A percentile compares a stretch with the other conserved stretches of the same genome.
These are phyloP conservation scores for Ictalurus punctatus DNA, from an alignment of 2,113 vertebrate species.

Conservation along the genomic window DNA sequence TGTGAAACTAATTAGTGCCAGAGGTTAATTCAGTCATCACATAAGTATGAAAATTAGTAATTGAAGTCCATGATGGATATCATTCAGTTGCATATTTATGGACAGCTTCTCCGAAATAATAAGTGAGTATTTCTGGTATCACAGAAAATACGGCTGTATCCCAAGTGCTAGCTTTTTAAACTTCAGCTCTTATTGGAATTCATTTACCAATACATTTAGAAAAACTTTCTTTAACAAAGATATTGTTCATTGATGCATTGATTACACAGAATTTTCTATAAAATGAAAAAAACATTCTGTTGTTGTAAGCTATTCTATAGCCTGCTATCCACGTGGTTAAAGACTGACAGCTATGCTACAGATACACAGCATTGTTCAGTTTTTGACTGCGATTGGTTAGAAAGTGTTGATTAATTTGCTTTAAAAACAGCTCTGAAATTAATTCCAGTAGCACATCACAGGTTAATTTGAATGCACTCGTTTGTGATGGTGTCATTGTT, in stretches of 20 bases:
- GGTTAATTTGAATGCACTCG: not conserved
- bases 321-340: not conserved
- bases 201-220: not conserved
- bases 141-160: not conserved
- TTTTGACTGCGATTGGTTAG: not conserved
- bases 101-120: not conserved
- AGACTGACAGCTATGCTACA: not conserved
- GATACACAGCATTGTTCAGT: not conserved
- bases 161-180: not conserved
- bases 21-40: conserved; percentile 72
- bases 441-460: not conserved
- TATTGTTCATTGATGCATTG: not conserved
- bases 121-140: not conserved
- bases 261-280: not conserved
- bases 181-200: not conserved
- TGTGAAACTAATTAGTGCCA: conserved; percentile 76
- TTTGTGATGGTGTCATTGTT: not conserved
- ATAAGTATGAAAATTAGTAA: conserved; percentile 65
- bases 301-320: not conserved
- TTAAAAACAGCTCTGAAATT: not conserved
- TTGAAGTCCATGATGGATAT: conserved; percentile 45
- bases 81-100: conserved; percentile 35
- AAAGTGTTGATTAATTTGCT: not conserved
- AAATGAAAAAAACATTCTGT: not conserved
- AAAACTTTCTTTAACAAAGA: too few species aligned